phyloP scores from a whole-genome alignment of 1,140 invertebrate species.

The Microplitis demolitor region DNA sequence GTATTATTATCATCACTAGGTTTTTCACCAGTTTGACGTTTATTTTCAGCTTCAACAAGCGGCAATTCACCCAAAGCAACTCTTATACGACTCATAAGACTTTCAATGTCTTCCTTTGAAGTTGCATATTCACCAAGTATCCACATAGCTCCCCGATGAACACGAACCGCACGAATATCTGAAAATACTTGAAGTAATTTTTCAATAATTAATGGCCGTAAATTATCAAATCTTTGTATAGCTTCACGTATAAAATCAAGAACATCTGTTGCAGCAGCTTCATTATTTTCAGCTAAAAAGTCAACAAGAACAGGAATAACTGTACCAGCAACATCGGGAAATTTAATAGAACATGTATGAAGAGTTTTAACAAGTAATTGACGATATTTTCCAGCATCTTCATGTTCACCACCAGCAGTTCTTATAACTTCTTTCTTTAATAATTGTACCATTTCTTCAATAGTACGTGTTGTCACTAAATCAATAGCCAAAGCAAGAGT shows the following conservation, averaged over 20 bases:
- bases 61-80: slow-evolving; percentile 85
- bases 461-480: slow-evolving; percentile 89
- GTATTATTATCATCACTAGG: slow-evolving; percentile 55
- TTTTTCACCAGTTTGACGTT: slow-evolving; percentile 71
- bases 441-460: slow-evolving; percentile 94
- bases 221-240: slow-evolving; percentile 87
- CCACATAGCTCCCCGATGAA: slow-evolving; percentile 96
- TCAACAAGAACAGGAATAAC: slow-evolving; percentile 96
- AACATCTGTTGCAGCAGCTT: slow-evolving; percentile 92
- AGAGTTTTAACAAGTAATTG: slow-evolving; percentile 94
- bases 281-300: slow-evolving; percentile 93
- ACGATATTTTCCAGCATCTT: slow-evolving; percentile 94
- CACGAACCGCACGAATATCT: slow-evolving; percentile 81
- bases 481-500: slow-evolving; percentile 88
- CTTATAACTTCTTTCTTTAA: slow-evolving; percentile 95
- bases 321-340: slow-evolving; percentile 92
- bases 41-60: slow-evolving; percentile 88
- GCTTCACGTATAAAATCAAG: slow-evolving; percentile 94
- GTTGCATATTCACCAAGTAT: slow-evolving; percentile 96
- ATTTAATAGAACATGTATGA: slow-evolving; percentile 95
- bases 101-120: slow-evolving; percentile 76
- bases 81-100: slow-evolving; percentile 78
- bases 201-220: slow-evolving; percentile 78
- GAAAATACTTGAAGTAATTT: slow-evolving; percentile 71
- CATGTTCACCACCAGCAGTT: slow-evolving; percentile 90